Conservation (phyloP, 2,888 invertebrate genomes). For the Cyrtodaria siliqua region DNA sequence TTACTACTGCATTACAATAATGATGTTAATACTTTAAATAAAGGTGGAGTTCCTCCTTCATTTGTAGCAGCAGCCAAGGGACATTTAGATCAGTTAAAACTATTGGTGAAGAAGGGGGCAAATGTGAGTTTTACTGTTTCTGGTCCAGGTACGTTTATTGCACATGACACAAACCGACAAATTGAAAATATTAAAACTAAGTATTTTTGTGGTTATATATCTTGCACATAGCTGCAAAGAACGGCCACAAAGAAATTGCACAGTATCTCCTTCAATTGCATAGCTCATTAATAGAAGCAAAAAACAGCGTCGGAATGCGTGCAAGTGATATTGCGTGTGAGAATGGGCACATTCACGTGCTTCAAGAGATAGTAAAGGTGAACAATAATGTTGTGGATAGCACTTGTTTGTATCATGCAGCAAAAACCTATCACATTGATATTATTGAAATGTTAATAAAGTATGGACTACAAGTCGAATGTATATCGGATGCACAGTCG, state of each 20-base stretch:
- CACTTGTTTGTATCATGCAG: constrained; percentile 13
- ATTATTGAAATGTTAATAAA: constrained; percentile 1
- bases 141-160: background rate
- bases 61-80: constrained; percentile 15
- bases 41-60: background rate
- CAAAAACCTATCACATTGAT: constrained; percentile 19
- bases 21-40: background rate
- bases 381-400: background rate
- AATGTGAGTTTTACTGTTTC: background rate
- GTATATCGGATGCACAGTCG: background rate
- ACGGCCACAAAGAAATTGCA: background rate
- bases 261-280: background rate
- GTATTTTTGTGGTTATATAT: background rate
- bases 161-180: background rate
- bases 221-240: background rate
- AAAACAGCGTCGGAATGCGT: constrained; percentile 5
- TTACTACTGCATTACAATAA: too few species aligned
- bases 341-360: constrained; percentile 15
- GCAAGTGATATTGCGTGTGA: constrained; percentile 36
- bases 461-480: background rate
- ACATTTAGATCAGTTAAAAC: constrained; percentile 8
- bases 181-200: background rate
- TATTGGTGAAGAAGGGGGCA: constrained; percentile 6
- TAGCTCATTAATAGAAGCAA: background rate
- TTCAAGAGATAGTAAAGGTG: background rate